A percentile compares a stretch with the other conserved stretches of the same genome.
Conservation (phyloP, 1,140 invertebrate genomes). For the Wasmannia auropunctata region DNA sequence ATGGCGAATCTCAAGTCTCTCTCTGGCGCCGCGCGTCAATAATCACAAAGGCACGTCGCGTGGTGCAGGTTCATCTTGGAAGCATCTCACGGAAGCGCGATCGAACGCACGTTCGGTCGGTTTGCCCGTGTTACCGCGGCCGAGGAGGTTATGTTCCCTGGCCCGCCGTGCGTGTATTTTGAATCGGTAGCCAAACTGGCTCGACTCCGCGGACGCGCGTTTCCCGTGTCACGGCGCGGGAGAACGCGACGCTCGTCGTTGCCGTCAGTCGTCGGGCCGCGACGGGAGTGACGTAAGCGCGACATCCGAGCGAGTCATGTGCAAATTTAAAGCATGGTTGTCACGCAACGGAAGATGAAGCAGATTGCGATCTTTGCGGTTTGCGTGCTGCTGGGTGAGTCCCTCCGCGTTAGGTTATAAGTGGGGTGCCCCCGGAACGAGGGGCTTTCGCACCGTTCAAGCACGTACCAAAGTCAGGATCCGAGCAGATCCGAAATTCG, state of each 20-base stretch:
- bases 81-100: background rate
- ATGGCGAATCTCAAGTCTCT: too few species aligned
- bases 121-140: background rate
- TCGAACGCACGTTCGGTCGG: background rate
- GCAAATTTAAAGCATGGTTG: conserved; percentile 75
- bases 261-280: background rate
- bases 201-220: background rate
- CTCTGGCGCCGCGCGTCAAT: conserved; percentile 44
- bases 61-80: background rate
- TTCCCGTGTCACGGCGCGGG: background rate
- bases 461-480: too few species aligned
- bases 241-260: background rate
- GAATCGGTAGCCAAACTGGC: conserved; percentile 29
- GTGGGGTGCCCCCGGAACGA: background rate
- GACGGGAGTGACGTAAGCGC: conserved; percentile 36
- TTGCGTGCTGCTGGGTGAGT: conserved; percentile 80
- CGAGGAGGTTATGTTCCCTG: conserved; percentile 65
- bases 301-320: conserved; percentile 65
- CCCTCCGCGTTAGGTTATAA: conserved; percentile 13
- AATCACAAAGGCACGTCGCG: background rate
- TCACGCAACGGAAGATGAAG: conserved; percentile 82
- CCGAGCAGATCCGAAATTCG: background rate
- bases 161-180: conserved; percentile 6
- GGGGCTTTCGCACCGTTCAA: too few species aligned
- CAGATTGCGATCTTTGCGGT: conserved; percentile 80